Percentiles rank a stretch among this genome's conserved stretches.
Conservation (phyloP, 2,888 invertebrate species). For the Ormyrus nitidulus region DNA sequence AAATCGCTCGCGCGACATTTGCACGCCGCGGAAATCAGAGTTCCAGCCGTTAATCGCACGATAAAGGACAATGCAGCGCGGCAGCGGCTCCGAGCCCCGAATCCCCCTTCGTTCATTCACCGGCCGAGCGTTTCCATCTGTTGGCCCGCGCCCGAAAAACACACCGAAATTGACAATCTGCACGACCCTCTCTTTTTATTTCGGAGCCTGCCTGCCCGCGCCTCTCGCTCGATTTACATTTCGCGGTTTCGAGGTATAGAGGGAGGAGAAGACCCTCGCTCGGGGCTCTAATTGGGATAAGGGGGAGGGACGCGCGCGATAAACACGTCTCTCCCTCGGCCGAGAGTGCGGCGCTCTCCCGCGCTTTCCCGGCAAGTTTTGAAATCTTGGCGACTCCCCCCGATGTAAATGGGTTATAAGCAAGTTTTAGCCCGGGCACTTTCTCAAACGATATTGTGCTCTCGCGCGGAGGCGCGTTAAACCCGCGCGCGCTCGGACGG, state of each 20-base stretch:
- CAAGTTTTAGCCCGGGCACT: slow-evolving; percentile 46
- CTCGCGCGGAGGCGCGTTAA: slow-evolving; percentile 24
- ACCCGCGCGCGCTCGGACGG: slow-evolving; percentile 7
- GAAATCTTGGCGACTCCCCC: slow-evolving; percentile 43
- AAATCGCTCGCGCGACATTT: slow-evolving; percentile 27
- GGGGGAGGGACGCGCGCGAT: neutral
- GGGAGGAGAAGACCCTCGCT: neutral
- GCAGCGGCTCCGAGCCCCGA: neutral
- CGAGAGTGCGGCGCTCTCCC: too few relatives aligned
- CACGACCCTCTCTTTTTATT: neutral
- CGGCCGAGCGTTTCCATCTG: slow-evolving; percentile 5
- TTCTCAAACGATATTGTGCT: slow-evolving; percentile 51
- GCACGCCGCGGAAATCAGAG: slow-evolving; percentile 41
- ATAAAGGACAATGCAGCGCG: slow-evolving; percentile 13
- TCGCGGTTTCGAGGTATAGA: neutral
- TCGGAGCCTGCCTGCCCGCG: neutral
- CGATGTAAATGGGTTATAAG: slow-evolving; percentile 44
- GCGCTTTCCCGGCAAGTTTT: neutral
- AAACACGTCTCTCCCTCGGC: neutral
- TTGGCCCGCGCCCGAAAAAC: neutral
- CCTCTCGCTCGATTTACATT: slow-evolving; percentile 25
- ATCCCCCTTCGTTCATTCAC: neutral
- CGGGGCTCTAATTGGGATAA: neutral
- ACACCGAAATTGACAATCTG: neutral
- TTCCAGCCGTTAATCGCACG: slow-evolving; percentile 32